These are phyloP conservation scores for Sylvilagus bachmani DNA, from an alignment of 2,113 vertebrate genomes.

Conservation along the genomic window DNA sequence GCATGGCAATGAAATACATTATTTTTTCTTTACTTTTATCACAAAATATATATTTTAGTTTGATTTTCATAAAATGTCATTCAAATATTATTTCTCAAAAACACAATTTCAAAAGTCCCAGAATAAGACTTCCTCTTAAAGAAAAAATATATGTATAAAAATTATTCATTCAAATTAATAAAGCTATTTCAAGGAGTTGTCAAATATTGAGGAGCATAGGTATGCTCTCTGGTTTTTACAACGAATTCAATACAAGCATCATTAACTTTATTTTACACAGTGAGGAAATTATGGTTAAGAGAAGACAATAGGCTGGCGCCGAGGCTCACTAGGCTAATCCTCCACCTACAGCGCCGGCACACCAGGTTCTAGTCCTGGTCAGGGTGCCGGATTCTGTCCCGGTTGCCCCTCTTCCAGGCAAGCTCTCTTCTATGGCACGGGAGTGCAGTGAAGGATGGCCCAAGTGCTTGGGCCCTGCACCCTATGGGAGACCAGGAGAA, in stretches of 20 bases:
- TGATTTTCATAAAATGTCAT: conserved; percentile 4
- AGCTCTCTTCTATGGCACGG: no score
- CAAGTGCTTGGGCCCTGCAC: no score
- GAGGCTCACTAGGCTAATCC: no score
- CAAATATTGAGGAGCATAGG: background rate
- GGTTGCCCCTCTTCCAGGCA: no score
- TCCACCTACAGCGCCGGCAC: no score
- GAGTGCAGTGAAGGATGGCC: no score
- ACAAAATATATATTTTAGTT: background rate
- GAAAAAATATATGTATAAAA: background rate
- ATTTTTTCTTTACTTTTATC: background rate
- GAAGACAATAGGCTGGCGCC: background rate
- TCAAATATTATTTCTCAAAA: conserved; percentile 20
- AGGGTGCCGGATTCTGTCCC: no score
- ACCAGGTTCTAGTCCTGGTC: no score
- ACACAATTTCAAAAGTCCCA: background rate
- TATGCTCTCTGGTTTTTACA: background rate
- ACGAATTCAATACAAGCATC: background rate
- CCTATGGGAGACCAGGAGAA: no score
- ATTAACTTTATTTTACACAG: background rate
- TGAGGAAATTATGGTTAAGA: background rate
- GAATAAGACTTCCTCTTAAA: background rate
- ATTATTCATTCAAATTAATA: conserved; percentile 41
- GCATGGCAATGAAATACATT: background rate
- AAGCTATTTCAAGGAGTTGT: conserved; percentile 15